Percentiles rank a stretch among this genome's conserved stretches.
Evolutionary conservation across 2,113 vertebrate species (phyloP).

Genomic region (Cephalopterus ornatus): DNA sequence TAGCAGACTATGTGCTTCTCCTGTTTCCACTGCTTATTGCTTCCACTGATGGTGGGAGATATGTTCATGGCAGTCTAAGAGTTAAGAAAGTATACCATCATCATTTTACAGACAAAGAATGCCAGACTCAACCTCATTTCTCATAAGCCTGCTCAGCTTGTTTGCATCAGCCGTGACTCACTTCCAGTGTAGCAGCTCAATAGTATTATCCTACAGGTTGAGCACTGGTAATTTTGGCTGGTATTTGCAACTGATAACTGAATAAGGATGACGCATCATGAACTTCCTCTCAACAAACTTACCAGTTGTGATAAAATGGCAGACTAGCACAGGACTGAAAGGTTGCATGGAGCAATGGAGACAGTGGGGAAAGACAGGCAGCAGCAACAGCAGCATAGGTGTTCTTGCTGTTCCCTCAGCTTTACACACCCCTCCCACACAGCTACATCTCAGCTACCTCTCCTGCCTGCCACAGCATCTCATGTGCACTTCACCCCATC

Average conservation of each 20-base stretch:
- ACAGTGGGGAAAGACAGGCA: not conserved
- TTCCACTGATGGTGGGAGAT: not conserved
- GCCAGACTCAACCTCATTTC: not conserved
- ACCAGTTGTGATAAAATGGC: not conserved
- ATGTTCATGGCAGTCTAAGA: not conserved
- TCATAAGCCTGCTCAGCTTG: not conserved
- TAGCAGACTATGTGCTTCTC: not conserved
- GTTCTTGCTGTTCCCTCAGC: not conserved
- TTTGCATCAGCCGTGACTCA: slow-evolving; percentile 4
- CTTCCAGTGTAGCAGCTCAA: not conserved
- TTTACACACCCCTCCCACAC: not conserved
- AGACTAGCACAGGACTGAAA: not conserved
- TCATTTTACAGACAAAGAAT: not conserved
- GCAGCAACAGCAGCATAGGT: not conserved
- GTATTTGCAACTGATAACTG: not conserved
- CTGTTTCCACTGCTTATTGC: not conserved
- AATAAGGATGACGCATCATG: not conserved
- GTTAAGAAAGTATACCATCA: not conserved
- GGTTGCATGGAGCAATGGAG: not conserved
- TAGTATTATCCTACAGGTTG: not conserved
- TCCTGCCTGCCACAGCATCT: accelerated
- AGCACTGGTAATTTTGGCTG: not conserved
- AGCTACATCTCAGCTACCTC: not conserved
- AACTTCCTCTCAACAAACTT: not conserved
- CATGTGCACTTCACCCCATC: accelerated